Evolutionary conservation across 2,113 vertebrate genomes (phyloP).

Genomic region (Phrynosoma blainvillii): DNA sequence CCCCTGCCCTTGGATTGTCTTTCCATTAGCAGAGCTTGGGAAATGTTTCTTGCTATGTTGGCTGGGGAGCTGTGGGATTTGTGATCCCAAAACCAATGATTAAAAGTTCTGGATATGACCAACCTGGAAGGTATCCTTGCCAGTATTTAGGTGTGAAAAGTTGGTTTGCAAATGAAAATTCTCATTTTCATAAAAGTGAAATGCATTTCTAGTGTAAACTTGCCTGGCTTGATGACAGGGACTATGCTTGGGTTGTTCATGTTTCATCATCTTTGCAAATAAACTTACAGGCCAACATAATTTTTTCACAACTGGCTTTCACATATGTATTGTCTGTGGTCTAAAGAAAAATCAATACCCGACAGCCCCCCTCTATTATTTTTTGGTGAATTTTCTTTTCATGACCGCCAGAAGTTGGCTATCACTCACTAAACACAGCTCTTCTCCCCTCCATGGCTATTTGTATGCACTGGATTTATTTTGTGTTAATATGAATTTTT

Average conservation of each 20-base stretch:
- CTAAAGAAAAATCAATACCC: background rate
- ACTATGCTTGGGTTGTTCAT: too few relatives aligned
- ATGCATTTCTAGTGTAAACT: background rate
- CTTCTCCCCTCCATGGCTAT: background rate
- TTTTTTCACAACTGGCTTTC: background rate
- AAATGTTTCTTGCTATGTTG: too few relatives aligned
- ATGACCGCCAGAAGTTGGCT: background rate
- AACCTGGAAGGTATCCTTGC: too few relatives aligned
- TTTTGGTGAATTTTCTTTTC: background rate
- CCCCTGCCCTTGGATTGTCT: background rate
- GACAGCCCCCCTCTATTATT: background rate
- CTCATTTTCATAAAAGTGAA: slow-evolving; percentile 26
- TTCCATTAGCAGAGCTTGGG: too few relatives aligned
- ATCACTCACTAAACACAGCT: background rate
- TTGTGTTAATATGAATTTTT: background rate
- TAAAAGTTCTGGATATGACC: too few relatives aligned
- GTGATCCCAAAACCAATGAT: too few relatives aligned
- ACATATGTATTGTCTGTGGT: background rate
- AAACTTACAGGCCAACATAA: background rate
- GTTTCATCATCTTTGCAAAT: background rate
- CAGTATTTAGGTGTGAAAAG: slow-evolving; percentile 24
- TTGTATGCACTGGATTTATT: background rate
- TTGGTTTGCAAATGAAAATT: slow-evolving; percentile 40
- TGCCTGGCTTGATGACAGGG: too few relatives aligned
- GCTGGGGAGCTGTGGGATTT: too few relatives aligned